Percentiles rank a stretch among this genome's conserved stretches.
Evolutionary conservation across 2,113 vertebrate genomes (phyloP).

Genomic region (Chinchilla lanigera): DNA sequence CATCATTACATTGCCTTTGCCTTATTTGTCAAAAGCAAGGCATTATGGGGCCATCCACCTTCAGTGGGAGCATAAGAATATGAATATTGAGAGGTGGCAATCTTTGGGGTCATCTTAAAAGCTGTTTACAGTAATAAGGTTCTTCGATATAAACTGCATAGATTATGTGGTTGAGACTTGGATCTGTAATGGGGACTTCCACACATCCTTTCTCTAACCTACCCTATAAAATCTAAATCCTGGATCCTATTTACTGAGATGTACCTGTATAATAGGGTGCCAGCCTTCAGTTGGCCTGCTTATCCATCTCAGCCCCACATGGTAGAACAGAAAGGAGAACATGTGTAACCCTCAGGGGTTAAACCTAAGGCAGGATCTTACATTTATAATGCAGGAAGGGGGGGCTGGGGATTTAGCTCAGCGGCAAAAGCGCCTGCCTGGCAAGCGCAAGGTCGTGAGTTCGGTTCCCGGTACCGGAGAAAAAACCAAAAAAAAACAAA

Average conservation of each 20-base stretch:
- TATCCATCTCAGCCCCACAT: not conserved
- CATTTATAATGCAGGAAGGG: not conserved
- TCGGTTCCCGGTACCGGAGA: no score
- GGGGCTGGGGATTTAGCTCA: no score
- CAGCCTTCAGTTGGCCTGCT: not conserved
- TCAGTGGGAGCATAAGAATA: not conserved
- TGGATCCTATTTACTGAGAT: not conserved
- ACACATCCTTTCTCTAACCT: not conserved
- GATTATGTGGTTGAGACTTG: not conserved
- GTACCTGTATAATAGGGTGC: not conserved
- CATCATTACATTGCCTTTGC: not conserved
- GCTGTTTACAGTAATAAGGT: not conserved
- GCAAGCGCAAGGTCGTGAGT: no score
- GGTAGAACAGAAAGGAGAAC: not conserved
- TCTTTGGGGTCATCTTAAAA: not conserved
- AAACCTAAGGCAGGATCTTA: not conserved
- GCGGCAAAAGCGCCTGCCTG: no score
- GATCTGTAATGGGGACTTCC: not conserved
- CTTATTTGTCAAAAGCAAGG: not conserved
- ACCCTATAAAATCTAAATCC: not conserved
- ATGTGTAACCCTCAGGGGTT: not conserved
- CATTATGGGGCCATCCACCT: no score
- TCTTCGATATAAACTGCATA: not conserved
- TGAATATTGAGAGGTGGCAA: not conserved
- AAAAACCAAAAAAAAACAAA: no score